Evolutionary conservation across 2,888 invertebrate genomes (phyloP), one percentile per base, ranked within the genome.

Genomic region (Trichogramma dendrolimi): DNA sequence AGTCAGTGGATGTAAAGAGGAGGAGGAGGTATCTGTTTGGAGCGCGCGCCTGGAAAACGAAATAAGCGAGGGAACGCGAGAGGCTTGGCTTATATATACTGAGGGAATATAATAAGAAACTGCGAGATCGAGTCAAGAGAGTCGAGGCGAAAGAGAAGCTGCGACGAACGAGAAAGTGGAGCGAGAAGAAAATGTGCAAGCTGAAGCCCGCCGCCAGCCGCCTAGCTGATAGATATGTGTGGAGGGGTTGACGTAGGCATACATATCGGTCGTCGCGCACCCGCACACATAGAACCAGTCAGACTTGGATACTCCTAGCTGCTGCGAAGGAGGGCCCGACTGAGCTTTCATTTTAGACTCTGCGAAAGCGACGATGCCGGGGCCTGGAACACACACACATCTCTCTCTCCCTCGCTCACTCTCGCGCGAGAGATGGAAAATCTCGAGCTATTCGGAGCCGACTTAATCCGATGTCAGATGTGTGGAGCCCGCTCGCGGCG

Each of bases 391-490:
- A 48, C 46, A 11, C 49, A 27, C 11, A 48, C 44, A 41, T 27
- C 48, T 54, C 27, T 27, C 27, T 27, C 1, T 27, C 27, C 3
- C 27, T 27, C 3, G 2, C 27, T 27, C 27, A 14, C 14, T 27
- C 54, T 47, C 42, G 49, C 41, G 56, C 5, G 53, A 43, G 54
- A 62, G 61, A 62, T 64, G 61, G 62, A 60, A 62, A 65, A 65
- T 62, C 65, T 65, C 62, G 58, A 65, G 62, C 62, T 47, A 59
- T 62, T 55, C 58, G 60, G 49, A 57, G 60, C 54, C 27, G 56
- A 60, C 60, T 47, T 65, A 65, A 65, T 65, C 65, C 41, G 62
- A 63, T 63, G 65, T 60, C 65, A 56, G 58, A 65, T 65, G 61
- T 27, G 27, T 65, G 56, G 64, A 61, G 6, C 40, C n/a, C 3